Base-by-base conservation (phyloP, 2,797 vertebrate species). In the Anguilla pacifica region DNA sequence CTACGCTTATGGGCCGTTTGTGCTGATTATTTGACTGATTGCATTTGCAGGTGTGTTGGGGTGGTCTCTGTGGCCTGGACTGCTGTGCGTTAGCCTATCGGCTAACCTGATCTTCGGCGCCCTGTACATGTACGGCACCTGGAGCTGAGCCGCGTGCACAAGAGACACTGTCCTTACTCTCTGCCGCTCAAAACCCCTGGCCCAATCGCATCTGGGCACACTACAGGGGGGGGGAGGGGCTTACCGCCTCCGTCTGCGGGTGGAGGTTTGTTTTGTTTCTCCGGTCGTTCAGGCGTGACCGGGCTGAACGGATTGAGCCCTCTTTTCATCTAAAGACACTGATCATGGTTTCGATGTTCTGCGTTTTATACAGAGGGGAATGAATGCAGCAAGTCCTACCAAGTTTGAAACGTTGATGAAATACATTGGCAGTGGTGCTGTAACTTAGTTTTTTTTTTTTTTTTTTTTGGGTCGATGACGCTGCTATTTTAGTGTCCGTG, bases 101-200 rank as follows among this genome's bases (percentile, higher is more conserved):
- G 90, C 93, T 89, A 97, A 97, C 0, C 92, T 95, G 2, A 55
- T 96, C 72, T 96, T 97, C 94, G 95, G 94, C 0, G 96, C 95
- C 0, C 94, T 94, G 89, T 97, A 96, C 51, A 93, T 96, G 90
- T 97, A 97, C 95, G 94, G 94, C 90, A 96, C 90, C 85, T 89
- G 85, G 85, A 89, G 79, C 86, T 89, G 88, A 89, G 77, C n/a
- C 19, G 13, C 11, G 11, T 19, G 39, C 4, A 28, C 9, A 15
- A 53, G 7, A 53, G 51, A 53, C 51, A 11, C 51, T 10, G 7
- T 53, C 51, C 51, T 53, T 53, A 4, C 51, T 53, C 9, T 53
- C 51, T 53, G 51, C 51, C 7, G 0, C 11, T 35, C 43, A 13
- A 43, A 19, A 43, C 39, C 31, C 35, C 3, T 17, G 15, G 9